Conservation (phyloP, 2,113 vertebrate species). For the Festucalex cinctus region DNA sequence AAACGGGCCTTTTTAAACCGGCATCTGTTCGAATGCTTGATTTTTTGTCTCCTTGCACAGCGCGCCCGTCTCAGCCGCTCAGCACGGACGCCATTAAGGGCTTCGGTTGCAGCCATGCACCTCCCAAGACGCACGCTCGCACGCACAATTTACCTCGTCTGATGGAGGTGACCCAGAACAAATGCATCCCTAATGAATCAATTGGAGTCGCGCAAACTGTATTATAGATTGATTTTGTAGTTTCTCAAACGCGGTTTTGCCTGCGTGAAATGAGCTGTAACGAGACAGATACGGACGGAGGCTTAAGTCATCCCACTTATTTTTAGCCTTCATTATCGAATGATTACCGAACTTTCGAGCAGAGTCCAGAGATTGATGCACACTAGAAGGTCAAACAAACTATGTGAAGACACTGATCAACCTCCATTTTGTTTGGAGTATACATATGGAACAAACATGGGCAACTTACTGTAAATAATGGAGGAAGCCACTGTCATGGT, state of each 20-base stretch:
- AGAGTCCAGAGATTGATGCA: background rate
- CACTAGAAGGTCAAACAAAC: background rate
- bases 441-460: no score
- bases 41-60: background rate
- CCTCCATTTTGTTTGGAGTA: no score
- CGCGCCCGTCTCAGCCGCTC: slow-evolving; percentile 27
- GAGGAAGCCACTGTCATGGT: no score
- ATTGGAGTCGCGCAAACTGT: slow-evolving; percentile 19
- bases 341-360: background rate
- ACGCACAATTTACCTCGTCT: background rate
- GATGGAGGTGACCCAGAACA: slow-evolving; percentile 30
- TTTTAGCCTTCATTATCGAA: background rate
- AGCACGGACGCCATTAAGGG: slow-evolving; percentile 30
- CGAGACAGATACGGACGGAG: slow-evolving; percentile 13
- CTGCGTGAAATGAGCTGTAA: slow-evolving; percentile 28
- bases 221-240: slow-evolving; percentile 10
- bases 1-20: slow-evolving; percentile 26
- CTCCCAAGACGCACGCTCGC: background rate
- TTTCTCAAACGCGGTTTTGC: slow-evolving; percentile 9
- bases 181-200: slow-evolving; percentile 27
- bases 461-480: no score
- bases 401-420: background rate
- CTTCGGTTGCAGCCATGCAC: slow-evolving; percentile 11
- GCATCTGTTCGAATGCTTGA: slow-evolving; percentile 16
- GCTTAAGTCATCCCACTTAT: background rate